Evolutionary conservation across 2,888 invertebrate genomes (phyloP).

Genomic region (Cremastinae sp.): DNA sequence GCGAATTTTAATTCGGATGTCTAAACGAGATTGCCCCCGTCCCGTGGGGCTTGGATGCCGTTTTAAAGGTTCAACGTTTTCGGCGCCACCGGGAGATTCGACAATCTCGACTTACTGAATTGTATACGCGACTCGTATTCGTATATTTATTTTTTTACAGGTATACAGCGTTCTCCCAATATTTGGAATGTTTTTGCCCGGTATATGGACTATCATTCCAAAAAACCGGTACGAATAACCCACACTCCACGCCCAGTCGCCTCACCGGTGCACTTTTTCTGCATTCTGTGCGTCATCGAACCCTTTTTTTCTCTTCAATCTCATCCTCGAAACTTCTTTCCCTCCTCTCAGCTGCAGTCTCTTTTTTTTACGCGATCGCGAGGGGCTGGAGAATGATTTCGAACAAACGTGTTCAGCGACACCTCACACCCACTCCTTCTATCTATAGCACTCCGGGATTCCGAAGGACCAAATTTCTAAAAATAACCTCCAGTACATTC

Average conservation of each 20-base stretch:
- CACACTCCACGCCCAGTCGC: slow-evolving; percentile 37
- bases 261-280: slow-evolving; percentile 35
- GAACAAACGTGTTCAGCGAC: slow-evolving; percentile 53
- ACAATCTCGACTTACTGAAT: slow-evolving; percentile 50
- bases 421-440: slow-evolving; percentile 64
- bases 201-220: slow-evolving; percentile 66
- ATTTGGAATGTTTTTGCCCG: slow-evolving; percentile 47
- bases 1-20: slow-evolving; percentile 28
- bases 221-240: slow-evolving; percentile 74
- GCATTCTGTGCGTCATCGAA: slow-evolving; percentile 32
- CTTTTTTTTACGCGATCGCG: slow-evolving; percentile 38
- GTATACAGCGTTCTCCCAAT: slow-evolving; percentile 34
- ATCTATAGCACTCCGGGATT: slow-evolving; percentile 72
- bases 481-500: slow-evolving; percentile 38
- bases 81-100: slow-evolving; percentile 66
- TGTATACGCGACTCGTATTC: slow-evolving; percentile 4
- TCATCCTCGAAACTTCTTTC: neutral
- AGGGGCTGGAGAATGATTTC: slow-evolving; percentile 35
- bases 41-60: slow-evolving; percentile 40
- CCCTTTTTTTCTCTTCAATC: slow-evolving; percentile 7
- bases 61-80: slow-evolving; percentile 66
- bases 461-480: slow-evolving; percentile 50
- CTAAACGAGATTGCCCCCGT: slow-evolving; percentile 50
- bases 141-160: slow-evolving; percentile 1
- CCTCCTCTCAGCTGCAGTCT: too few species aligned